Evolutionary conservation across 2,113 vertebrate species (phyloP), one percentile per base, ranked within the genome.

Genomic region (Montifringilla adamsi): DNA sequence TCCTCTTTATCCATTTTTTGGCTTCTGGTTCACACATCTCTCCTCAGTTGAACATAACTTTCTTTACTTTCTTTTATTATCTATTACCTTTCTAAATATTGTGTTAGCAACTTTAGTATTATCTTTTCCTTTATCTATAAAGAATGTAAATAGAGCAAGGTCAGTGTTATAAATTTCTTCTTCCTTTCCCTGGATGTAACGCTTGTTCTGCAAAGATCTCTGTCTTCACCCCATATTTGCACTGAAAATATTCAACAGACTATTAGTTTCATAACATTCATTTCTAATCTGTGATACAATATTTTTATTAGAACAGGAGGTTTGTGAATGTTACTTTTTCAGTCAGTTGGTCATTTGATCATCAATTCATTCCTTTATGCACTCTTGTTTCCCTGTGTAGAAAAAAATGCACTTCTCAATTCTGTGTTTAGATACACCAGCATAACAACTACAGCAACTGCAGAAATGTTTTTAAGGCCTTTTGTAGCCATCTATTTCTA

Each of bases 61-160:
- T 90, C n/a, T 90, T 84, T 50, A 86, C 26, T 11, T 87, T 93
- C 21, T 91, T 91, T 93, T 85, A 41, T 58, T 39, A 18, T 69
- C 24, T 64, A 44, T 70, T 90, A 55, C 13, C 37, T 79, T 95
- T 85, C 46, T 76, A 87, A 91, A 47, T 9, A 31, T 47, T 72
- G 10, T 84, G 22, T 50, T 93, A 76, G n/a, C 3, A 80, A 70
- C 22, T 23, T 62, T 41, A 70, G 70, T 62, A 80, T 66, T 73
- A 85, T 7, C 5, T 76, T 96, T 93, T 73, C 10, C 69, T 76
- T 76, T 41, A 58, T 79, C 17, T 79, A 33, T 66, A 70, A 94
- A 59, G 20, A 76, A 77, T 35, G 43, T 31, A 85, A n/a, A 7
- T 53, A 85, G 18, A 78, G 10, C 13, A 55, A 60, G 50, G 27